Evolutionary conservation across 2,888 invertebrate genomes (phyloP).

Genomic region (Apodemia zela): DNA sequence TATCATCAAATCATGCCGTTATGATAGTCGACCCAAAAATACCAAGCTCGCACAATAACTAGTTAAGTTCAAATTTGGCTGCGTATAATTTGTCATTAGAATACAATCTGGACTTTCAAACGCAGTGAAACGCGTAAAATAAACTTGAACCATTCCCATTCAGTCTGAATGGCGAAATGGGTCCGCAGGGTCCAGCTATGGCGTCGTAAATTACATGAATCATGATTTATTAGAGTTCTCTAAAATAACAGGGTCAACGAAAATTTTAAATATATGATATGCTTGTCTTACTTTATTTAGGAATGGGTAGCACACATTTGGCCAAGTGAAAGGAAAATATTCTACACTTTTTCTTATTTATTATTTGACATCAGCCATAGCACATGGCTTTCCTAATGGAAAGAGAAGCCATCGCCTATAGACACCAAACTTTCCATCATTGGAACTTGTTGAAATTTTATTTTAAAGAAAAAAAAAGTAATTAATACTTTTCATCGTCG

Average conservation of each 20-base stretch:
- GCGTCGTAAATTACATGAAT: constrained; percentile 1
- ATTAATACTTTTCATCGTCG: too few relatives aligned
- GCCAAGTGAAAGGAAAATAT: too few relatives aligned
- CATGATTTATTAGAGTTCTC: not conserved
- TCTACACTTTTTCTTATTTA: too few relatives aligned
- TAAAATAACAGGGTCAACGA: not conserved
- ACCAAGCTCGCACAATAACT: not conserved
- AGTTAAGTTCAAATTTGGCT: not conserved
- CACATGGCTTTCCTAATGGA: too few relatives aligned
- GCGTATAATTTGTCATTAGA: not conserved
- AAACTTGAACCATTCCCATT: not conserved
- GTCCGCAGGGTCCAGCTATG: not conserved
- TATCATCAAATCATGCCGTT: too few relatives aligned
- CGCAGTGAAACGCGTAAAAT: not conserved
- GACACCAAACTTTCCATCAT: too few relatives aligned
- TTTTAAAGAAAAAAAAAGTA: too few relatives aligned
- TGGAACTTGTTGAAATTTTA: too few relatives aligned
- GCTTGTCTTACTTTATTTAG: too few relatives aligned
- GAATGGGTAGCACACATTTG: too few relatives aligned
- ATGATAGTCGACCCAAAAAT: not conserved
- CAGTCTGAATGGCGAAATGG: not conserved
- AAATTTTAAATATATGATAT: not conserved
- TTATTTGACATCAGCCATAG: too few relatives aligned
- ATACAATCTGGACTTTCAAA: not conserved
- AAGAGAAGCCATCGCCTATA: too few relatives aligned